Evolutionary conservation across 2,797 vertebrate genomes (phyloP).

Genomic region (Schizothorax lantsangensis): DNA sequence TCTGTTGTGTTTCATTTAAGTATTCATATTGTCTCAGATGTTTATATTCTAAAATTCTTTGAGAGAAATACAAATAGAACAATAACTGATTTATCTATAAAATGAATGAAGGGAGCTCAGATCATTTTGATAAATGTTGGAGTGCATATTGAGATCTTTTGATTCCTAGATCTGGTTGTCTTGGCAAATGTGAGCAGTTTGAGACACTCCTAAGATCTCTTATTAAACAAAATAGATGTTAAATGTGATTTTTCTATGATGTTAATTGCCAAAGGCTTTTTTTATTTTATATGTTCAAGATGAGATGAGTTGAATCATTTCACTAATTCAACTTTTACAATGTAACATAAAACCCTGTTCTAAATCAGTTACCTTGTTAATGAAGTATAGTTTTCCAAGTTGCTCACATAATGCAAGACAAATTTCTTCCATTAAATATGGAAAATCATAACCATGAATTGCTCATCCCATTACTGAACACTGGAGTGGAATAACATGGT

Average conservation of each 20-base stretch:
- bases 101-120: not conserved
- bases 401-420: not conserved
- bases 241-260: not conserved
- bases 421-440: conserved; percentile 7
- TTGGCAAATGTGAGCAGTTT: not conserved
- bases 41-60: not conserved
- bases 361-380: not conserved
- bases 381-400: conserved; percentile 5
- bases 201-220: not conserved
- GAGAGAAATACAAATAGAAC: not conserved
- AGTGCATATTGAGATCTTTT: not conserved
- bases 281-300: not conserved
- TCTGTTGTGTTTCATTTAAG: not conserved
- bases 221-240: not conserved
- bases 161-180: not conserved
- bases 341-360: not conserved
- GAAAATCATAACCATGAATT: conserved; percentile 21
- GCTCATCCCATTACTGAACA: conserved; percentile 29
- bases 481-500: conserved; percentile 46
- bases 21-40: not conserved
- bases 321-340: too few relatives aligned
- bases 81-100: not conserved
- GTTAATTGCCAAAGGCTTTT: not conserved
- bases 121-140: not conserved
- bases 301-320: not conserved